Evolutionary conservation across 2,113 vertebrate species (phyloP).

Genomic region (Cyprinodon brontotheroides): DNA sequence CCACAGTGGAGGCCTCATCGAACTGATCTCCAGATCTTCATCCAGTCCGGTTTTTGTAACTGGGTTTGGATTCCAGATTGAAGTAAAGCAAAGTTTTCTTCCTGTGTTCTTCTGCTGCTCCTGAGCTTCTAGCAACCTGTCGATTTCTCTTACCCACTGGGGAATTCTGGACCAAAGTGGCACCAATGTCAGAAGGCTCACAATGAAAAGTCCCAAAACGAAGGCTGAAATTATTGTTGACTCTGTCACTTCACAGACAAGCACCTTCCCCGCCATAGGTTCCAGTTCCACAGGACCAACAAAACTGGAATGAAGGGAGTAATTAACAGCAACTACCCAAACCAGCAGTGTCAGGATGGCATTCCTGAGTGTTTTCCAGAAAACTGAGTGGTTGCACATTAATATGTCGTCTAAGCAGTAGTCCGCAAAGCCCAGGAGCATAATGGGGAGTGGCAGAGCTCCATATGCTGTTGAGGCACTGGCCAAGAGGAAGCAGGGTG

Average conservation of each 20-base stretch:
- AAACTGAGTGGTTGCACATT: fast-evolving
- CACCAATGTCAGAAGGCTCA: slow-evolving; percentile 27
- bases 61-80: neutral
- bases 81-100: slow-evolving; percentile 44
- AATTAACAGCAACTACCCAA: slow-evolving; percentile 58
- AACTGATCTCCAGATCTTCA: neutral
- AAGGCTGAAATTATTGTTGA: slow-evolving; percentile 40
- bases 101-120: slow-evolving; percentile 3
- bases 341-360: slow-evolving; percentile 29
- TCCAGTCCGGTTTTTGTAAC: neutral
- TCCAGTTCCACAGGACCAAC: slow-evolving; percentile 15
- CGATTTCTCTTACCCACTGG: slow-evolving; percentile 47
- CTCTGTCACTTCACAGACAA: slow-evolving; percentile 62
- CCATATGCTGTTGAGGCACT: slow-evolving; percentile 60
- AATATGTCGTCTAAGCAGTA: slow-evolving; percentile 21
- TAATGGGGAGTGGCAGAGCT: slow-evolving; percentile 66
- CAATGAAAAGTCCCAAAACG: slow-evolving; percentile 13
- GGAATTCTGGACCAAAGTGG: slow-evolving; percentile 51
- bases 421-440: slow-evolving; percentile 63
- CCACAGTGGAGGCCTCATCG: slow-evolving; percentile 38
- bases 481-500: slow-evolving; percentile 62
- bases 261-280: neutral
- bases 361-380: slow-evolving; percentile 38
- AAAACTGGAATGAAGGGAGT: slow-evolving; percentile 23
- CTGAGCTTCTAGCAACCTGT: slow-evolving; percentile 18